Base-by-base conservation (phyloP, 2,888 invertebrate genomes). In the Hirtodrosophila cameraria region DNA sequence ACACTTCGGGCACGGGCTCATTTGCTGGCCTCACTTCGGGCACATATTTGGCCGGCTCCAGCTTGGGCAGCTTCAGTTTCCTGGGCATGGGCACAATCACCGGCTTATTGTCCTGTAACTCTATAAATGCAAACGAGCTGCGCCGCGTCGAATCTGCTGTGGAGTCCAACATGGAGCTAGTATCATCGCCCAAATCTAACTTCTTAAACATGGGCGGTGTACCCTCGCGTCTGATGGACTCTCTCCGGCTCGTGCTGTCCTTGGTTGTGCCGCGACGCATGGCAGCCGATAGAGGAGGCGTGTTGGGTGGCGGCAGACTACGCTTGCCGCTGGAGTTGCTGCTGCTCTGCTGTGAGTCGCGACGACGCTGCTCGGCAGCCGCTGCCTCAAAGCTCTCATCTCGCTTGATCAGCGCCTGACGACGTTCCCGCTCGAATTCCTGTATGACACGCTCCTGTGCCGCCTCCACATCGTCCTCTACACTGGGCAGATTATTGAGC, bases 101-200 rank as follows among this genome's bases (percentile, higher is more conserved):
- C 11, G 89, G 86, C 48, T 80, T 83, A 39, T 82, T 87, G 30
- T 84, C 87, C 59, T 85, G 77, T 65, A 89, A 70, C 60, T 89
- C 89, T 55, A 88, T 88, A 88, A 88, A 88, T 86, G 88, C 86
- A 83, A 86, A 87, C 28, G 89, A 89, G 45, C 86, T 88, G 54
- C 87, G 88, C n/a, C 87, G 76, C n/a, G 80, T 81, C 9, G 80
- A 81, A 15, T 55, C 67, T 16, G 69, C 53, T 1, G 88, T 88
- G 27, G 78, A 78, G 43, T 81, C 75, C 25, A 76, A 31, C 1
- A 66, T 64, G 6, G 76, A 60, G 6, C 38, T 63, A 9, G 35
- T 48, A 7, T 87, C 82, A 3, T 66, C 68, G 11, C 80, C 76
- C 35, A 88, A 41, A 39, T 83, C 86, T 5, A 88, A 31, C 35